Conservation (phyloP, 2,113 vertebrate species). For the Xiphias gladius region DNA sequence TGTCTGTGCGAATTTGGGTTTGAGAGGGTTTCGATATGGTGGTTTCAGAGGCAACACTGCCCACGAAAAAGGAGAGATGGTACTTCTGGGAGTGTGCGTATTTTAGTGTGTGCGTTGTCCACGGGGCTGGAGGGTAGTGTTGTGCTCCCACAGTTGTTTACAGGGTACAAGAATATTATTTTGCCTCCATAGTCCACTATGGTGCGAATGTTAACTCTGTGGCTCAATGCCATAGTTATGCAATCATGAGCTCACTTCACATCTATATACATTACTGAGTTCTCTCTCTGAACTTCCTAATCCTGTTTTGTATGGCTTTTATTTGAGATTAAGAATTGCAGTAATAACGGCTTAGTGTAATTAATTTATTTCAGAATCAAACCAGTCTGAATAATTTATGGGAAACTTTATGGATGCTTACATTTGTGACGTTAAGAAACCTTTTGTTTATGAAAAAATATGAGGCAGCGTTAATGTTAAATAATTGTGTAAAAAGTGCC, state of each 20-base stretch:
- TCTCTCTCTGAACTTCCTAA: slow-evolving; percentile 12
- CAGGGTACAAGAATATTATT: slow-evolving; percentile 56
- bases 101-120: slow-evolving; percentile 9
- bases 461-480: not conserved
- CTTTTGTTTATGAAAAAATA: not conserved
- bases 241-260: slow-evolving; percentile 42
- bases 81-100: slow-evolving; percentile 37
- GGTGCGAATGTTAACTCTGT: slow-evolving; percentile 53
- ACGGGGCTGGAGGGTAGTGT: slow-evolving; percentile 35
- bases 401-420: not conserved
- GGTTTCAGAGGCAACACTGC: slow-evolving; percentile 65
- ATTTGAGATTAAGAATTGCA: not conserved
- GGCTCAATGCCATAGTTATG: slow-evolving; percentile 65
- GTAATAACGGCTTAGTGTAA: not conserved
- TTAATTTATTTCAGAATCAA: not conserved
- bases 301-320: not conserved
- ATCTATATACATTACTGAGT: slow-evolving; percentile 20
- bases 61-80: slow-evolving; percentile 51
- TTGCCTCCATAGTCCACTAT: slow-evolving; percentile 48
- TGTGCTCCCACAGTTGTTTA: slow-evolving; percentile 61
- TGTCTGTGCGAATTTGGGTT: slow-evolving; percentile 20
- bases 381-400: not conserved
- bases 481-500: not conserved
- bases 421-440: not conserved
- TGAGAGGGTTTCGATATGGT: slow-evolving; percentile 45